Evolutionary conservation across 2,888 invertebrate species (phyloP), one percentile per base, ranked within the genome.

Genomic region (Imbricaverruca yamaguchii): DNA sequence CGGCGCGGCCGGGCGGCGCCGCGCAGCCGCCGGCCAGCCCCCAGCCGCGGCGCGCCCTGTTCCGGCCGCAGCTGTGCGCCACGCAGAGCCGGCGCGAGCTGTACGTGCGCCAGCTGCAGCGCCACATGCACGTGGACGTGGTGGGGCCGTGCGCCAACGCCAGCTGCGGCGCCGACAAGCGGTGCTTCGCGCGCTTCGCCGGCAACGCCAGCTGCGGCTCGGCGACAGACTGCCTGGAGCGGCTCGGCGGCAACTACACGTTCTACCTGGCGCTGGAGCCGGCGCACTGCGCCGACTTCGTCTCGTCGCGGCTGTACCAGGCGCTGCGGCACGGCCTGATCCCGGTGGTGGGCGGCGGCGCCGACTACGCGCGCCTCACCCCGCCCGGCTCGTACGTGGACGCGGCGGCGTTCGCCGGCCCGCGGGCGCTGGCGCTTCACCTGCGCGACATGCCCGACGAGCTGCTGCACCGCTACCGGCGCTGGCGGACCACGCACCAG

Each of bases 211-310:
- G 39, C 39, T 74, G 74, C 74, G 74, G 53, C 53, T 1, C 53
- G 53, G 74, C 74, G 15, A 7, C 74, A 9, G 23, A 74, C 53
- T 74, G 74, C 15, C 18, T 74, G 15, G 39, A 39, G 4, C 7
- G 18, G 4, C 25, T 39, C 74, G 15, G 39, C 53, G 21, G 53
- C 74, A 74, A 74, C 74, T 53, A 74, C 74, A 74, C 53, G 18
- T 74, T 74, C 74, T 74, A 74, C 53, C 74, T 74, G 74, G 74
- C 74, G 74, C 74, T 74, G 74, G 74, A 74, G 74, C 13, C 15
- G 53, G 74, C 53, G 13, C 53, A 74, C 74, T 74, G 74, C 53
- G 53, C 18, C 74, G 74, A 74, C 53, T 74, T 74, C 74, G 74
- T 74, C 18, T 74, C 74, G 39, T 13, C 74, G 39, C 74, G 53